These are phyloP conservation scores for Plagiodera versicolora DNA, from an alignment of 2,888 invertebrate genomes.

Conservation along the genomic window DNA sequence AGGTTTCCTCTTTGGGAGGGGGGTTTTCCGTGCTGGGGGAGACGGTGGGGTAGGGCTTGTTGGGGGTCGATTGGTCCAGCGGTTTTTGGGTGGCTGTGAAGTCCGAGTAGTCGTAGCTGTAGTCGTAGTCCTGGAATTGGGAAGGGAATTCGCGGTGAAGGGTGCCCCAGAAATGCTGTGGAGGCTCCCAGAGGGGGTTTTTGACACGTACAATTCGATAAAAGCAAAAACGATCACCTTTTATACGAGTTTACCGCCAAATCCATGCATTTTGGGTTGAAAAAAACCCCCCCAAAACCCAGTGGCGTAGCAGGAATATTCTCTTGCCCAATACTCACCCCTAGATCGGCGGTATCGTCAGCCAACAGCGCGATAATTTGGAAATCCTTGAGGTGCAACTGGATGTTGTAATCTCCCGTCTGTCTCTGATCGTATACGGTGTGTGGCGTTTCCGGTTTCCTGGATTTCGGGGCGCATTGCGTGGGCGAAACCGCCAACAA, in stretches of 20 bases:
- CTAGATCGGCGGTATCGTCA: conserved; percentile 63
- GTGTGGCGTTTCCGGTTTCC: conserved; percentile 31
- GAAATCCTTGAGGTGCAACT: conserved; percentile 77
- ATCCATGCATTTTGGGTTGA: too few relatives aligned
- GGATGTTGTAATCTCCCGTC: conserved; percentile 77
- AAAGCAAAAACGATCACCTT: too few relatives aligned
- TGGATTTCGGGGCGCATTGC: conserved; percentile 31
- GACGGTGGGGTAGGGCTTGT: conserved; percentile 5
- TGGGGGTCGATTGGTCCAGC: conserved; percentile 11
- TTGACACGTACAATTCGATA: too few relatives aligned
- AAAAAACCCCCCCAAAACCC: too few relatives aligned
- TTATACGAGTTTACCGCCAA: too few relatives aligned
- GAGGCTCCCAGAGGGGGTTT: too few relatives aligned
- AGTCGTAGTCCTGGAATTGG: conserved; percentile 68
- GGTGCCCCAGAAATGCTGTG: too few relatives aligned
- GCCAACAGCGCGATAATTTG: conserved; percentile 71
- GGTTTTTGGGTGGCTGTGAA: conserved; percentile 57
- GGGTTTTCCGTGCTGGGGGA: conserved; percentile 7
- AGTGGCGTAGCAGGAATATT: too few relatives aligned
- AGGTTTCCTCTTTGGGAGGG: conserved; percentile 8
- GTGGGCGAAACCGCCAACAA: conserved; percentile 14
- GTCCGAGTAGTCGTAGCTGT: conserved; percentile 72
- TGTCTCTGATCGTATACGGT: conserved; percentile 71
- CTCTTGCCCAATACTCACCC: conserved; percentile 61
- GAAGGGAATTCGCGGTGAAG: conserved; percentile 2